Conservation (phyloP, 2,888 invertebrate species). For the Hoplodrina ambigua region DNA sequence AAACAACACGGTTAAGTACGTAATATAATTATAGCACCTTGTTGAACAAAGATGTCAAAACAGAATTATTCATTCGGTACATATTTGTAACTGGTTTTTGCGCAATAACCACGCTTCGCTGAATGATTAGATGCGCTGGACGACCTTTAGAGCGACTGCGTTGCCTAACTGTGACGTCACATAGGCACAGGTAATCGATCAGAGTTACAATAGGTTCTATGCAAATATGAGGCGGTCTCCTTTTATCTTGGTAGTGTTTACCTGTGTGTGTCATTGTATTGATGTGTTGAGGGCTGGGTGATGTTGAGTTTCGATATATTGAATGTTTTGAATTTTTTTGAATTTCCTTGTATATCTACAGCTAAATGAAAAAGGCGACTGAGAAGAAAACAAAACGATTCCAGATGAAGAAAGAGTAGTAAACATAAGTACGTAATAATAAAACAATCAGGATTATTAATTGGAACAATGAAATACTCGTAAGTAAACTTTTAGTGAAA, state of each 20-base stretch:
- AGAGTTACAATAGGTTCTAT: conserved; percentile 64
- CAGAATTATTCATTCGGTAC: conserved; percentile 57
- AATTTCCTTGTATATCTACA: too few species aligned
- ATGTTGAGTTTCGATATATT: background rate
- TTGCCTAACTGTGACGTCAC: conserved; percentile 67
- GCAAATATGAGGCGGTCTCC: conserved; percentile 58
- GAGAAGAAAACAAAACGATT: background rate
- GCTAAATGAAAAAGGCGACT: background rate
- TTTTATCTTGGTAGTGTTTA: conserved; percentile 22
- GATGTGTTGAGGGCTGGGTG: background rate
- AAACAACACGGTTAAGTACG: conserved; percentile 39
- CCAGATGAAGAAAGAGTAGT: background rate
- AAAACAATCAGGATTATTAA: too few species aligned
- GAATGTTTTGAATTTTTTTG: background rate
- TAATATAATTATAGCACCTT: conserved; percentile 62
- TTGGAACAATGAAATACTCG: background rate
- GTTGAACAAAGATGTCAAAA: conserved; percentile 59
- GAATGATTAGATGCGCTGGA: conserved; percentile 80
- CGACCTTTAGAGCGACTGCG: conserved; percentile 71
- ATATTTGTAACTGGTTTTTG: conserved; percentile 70
- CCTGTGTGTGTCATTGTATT: conserved; percentile 1
- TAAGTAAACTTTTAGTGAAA: background rate
- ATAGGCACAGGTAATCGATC: conserved; percentile 66
- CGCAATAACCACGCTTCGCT: conserved; percentile 73
- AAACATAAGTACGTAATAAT: background rate